These are phyloP conservation scores for Hymenopus coronatus DNA, from an alignment of 2,888 invertebrate genomes.

Conservation along the genomic window DNA sequence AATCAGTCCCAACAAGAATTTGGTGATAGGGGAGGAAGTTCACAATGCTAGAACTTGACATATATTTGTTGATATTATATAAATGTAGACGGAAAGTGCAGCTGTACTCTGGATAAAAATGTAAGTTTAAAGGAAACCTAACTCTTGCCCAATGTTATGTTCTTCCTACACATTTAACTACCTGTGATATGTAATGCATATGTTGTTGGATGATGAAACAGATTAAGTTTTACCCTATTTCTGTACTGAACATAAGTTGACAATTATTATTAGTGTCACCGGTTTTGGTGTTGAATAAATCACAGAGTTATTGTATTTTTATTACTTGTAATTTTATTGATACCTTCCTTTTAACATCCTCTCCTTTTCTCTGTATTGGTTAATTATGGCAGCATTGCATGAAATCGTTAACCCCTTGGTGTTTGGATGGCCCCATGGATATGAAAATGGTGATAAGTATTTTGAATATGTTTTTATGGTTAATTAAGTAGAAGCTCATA, in stretches of 20 bases:
- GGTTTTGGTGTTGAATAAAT: not conserved
- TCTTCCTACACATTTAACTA: not conserved
- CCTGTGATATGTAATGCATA: not conserved
- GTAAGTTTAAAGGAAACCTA: not conserved
- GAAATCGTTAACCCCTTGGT: too few relatives aligned
- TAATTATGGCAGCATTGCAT: too few relatives aligned
- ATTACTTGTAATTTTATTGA: not conserved
- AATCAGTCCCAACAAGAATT: conserved; percentile 39
- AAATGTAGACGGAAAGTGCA: not conserved
- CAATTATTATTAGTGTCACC: too few relatives aligned
- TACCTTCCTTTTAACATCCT: not conserved
- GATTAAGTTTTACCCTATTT: not conserved
- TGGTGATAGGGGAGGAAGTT: conserved; percentile 12
- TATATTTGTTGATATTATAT: not conserved
- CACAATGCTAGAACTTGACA: not conserved
- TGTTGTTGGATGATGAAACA: not conserved
- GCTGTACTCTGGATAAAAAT: not conserved
- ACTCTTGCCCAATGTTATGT: not conserved
- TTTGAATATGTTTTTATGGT: too few relatives aligned
- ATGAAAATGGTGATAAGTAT: too few relatives aligned
- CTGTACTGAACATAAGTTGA: not conserved
- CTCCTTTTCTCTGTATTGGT: too few relatives aligned
- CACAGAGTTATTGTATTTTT: not conserved
- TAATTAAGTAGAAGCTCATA: too few relatives aligned
- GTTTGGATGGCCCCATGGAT: too few relatives aligned